Base-by-base conservation (phyloP, 2,113 vertebrate species). In the Phyllopteryx taeniolatus region DNA sequence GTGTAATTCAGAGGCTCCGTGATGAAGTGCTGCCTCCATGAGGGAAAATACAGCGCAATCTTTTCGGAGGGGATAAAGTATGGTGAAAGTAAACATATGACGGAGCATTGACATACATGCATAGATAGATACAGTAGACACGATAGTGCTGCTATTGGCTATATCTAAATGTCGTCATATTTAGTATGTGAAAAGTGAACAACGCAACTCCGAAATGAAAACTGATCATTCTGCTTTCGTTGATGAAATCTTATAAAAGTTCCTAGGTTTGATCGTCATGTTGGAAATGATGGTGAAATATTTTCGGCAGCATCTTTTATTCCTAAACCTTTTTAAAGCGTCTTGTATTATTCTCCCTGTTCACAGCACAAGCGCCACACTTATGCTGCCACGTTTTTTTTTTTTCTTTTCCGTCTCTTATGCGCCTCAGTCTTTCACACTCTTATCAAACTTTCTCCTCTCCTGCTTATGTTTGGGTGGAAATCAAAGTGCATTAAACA, bases 401-500 rank as follows among this genome's bases (percentile, higher is more conserved):
- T 39, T 39, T 39, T 39, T 2, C 6, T 39, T 39, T 39, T 39
- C 35, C 35, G 4, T 6, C 67, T 72, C 65, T 70, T 62, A 54
- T 70, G 60, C 70, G 15, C 72, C 71, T 73, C 57, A 53, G 70
- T 78, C 65, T 71, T 46, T 64, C 71, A 43, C 51, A 47, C 42
- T 74, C 72, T 49, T 76, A 63, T 78, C 63, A 63, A 72, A 43
- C 73, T 62, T 71, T 82, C 77, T 77, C 56, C 65, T 71, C 69
- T 86, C 75, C 83, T 66, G 74, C 79, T 79, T 80, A 79, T 90
- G 92, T 92, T 89, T 87, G 76, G 91, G 86, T 92, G 88, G 86
- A 94, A 95, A 95, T 95, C 94, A 95, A 96, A 97, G 93, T 86
- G 94, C 95, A 97, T 96, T 94, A 96, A 97, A 98, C 94, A 96